Evolutionary conservation across 1,140 invertebrate species (phyloP), one percentile per base, ranked within the genome.

Genomic region (Hyphantria cunea): DNA sequence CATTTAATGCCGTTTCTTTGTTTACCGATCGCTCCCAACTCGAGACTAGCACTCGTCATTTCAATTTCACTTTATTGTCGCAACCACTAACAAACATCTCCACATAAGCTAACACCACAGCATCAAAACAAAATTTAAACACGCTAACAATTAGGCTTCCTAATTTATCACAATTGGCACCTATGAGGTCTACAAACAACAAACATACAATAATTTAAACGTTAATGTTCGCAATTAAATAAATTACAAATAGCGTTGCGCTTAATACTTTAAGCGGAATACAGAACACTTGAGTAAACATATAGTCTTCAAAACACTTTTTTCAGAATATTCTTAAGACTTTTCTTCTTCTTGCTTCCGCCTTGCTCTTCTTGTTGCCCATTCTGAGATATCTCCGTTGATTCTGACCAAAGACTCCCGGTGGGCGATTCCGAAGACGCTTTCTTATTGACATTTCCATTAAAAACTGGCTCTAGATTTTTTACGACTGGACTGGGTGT

Each of bases 261-360:
- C 62, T 77, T 63, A 68, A 72, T 53, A 58, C 59, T 58, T 70
- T 48, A 72, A 68, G 60, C 62, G 64, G 61, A 63, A 63, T 32
- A 65, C 41, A 66, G 71, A 64, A 71, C 74, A 70, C 73, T 68
- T 69, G 68, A 68, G 72, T 75, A 73, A 65, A 78, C 70, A 73
- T 67, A 71, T 66, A 74, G 68, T 72, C 58, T 69, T 93, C 90
- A 94, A 90, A 94, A 94, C 80, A 94, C 91, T 89, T 94, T 94
- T 73, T 92, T 93, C 71, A 94, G 90, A 84, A 94, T 94, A 87
- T 93, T 94, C 72, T 92, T 94, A 42, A 94, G 76, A 68, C 78
- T 92, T 92, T 87, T 93, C 90, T 74, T 93, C 85, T 84, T 93
- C 80, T 76, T 86, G 17, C 66, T 60, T n/a, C 68, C 75, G 44